phyloP scores from a whole-genome alignment of 2,113 vertebrate species.

The Ginglymostoma cirratum region DNA sequence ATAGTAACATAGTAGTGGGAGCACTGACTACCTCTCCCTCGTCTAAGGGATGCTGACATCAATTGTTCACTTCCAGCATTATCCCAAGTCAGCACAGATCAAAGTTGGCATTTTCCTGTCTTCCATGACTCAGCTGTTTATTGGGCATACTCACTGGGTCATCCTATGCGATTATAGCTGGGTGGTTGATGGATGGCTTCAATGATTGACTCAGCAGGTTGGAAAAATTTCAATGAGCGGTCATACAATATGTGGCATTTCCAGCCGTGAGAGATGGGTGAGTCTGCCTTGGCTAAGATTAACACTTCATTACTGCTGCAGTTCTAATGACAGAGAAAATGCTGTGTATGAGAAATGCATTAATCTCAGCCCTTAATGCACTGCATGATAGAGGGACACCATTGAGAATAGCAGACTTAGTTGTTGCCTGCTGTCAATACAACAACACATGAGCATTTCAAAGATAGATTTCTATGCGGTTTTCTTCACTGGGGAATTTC shows the following conservation, averaged over 20 bases:
- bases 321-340: slow-evolving; percentile 25
- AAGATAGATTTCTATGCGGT: not conserved
- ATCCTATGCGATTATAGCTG: not conserved
- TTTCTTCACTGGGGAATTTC: not conserved
- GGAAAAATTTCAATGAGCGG: not conserved
- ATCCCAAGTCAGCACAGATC: not conserved
- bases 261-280: not conserved
- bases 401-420: not conserved
- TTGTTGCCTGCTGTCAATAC: slow-evolving; percentile 14
- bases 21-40: not conserved
- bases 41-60: not conserved
- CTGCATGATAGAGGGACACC: not conserved
- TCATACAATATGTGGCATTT: not conserved
- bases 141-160: not conserved
- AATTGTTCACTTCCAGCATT: not conserved
- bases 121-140: slow-evolving; percentile 11
- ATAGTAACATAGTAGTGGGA: not conserved
- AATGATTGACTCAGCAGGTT: slow-evolving; percentile 26
- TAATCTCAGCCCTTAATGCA: slow-evolving; percentile 15
- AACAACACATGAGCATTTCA: not conserved
- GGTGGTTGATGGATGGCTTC: not conserved
- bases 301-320: not conserved
- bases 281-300: not conserved
- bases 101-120: not conserved
- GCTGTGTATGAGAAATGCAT: not conserved